phyloP scores from a whole-genome alignment of 2,888 invertebrate genomes.

The Dryococelus australis region DNA sequence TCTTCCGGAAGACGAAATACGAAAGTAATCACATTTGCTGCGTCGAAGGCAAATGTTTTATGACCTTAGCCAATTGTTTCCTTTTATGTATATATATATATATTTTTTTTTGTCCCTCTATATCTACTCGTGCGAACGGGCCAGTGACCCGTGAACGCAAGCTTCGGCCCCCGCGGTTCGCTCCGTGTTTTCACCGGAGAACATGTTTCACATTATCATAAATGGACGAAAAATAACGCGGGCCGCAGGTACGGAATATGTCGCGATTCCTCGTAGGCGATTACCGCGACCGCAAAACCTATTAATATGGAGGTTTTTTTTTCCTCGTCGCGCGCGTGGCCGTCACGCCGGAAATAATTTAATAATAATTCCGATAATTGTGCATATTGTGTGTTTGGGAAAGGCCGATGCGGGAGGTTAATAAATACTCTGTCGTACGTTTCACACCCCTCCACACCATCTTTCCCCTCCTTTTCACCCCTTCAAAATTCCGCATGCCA shows the following conservation, averaged over 20 bases:
- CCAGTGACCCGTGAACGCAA: neutral
- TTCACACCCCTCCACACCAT: neutral
- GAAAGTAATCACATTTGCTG: neutral
- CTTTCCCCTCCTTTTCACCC: neutral
- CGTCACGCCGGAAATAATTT: conserved; percentile 10
- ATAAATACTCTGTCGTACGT: neutral
- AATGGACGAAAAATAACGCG: neutral
- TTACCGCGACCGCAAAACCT: conserved; percentile 16
- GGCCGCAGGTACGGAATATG: neutral
- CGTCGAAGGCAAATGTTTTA: neutral
- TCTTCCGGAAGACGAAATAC: neutral
- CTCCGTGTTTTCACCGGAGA: neutral
- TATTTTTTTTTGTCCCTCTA: neutral
- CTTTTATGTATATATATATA: no score
- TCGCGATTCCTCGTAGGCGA: neutral
- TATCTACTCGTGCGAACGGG: neutral
- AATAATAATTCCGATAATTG: conserved; percentile 16
- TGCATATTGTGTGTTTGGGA: neutral
- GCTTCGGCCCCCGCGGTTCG: neutral
- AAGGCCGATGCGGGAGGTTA: neutral
- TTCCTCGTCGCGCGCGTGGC: neutral
- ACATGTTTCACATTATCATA: neutral
- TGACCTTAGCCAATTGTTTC: neutral
- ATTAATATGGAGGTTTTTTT: neutral
- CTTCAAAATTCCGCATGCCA: neutral